Evolutionary conservation across 2,113 vertebrate species (phyloP), one percentile per base, ranked within the genome.

Genomic region (Ivindomyrus marchei): DNA sequence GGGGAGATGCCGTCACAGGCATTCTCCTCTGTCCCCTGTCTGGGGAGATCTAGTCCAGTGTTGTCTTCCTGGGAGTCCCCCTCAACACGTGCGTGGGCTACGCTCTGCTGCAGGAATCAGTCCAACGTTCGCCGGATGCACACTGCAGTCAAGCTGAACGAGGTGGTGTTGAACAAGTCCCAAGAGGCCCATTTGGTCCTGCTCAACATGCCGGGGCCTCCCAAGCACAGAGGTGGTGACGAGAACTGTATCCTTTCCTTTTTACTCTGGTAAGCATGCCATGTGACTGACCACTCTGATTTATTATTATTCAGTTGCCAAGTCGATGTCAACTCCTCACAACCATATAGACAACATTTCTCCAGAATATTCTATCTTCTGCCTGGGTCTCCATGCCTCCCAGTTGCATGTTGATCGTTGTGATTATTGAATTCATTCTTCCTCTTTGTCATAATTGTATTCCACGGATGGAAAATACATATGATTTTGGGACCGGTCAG

Each of bases 91-190:
- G 46, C n/a, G 4, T 66, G 31, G 46, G 45, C 56, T 7, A 11
- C 19, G 7, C 56, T 84, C n/a, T 70, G 24, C 91, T 49, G 46
- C 13, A 98, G 98, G 94, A 98, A 99, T 95, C 98, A 98, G 93
- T 97, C 97, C 0, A 99, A 99, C 0, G 98, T 99, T 1, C 95
- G 98, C 88, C 96, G 98, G 92, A 99, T 99, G 98, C 98, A 99
- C 94, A 99, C 98, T 0, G 98, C 98, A 0, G 96, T 99, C 89
- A 98, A 97, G 94, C 97, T 99, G 87, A 99, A 99, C 0, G 98
- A 97, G 27, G 96, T 98, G 6, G 97, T 99, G 85, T 96, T 98
- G 87, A 97, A 95, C 93, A 97, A 97, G 93, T 99, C 98, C 1
- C 98, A 98, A 91, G 95, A 96, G 0, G 98, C 98, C 8, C 98